These are phyloP conservation scores for Sebastes minor DNA, from an alignment of 2,797 vertebrate species.

Conservation along the genomic window DNA sequence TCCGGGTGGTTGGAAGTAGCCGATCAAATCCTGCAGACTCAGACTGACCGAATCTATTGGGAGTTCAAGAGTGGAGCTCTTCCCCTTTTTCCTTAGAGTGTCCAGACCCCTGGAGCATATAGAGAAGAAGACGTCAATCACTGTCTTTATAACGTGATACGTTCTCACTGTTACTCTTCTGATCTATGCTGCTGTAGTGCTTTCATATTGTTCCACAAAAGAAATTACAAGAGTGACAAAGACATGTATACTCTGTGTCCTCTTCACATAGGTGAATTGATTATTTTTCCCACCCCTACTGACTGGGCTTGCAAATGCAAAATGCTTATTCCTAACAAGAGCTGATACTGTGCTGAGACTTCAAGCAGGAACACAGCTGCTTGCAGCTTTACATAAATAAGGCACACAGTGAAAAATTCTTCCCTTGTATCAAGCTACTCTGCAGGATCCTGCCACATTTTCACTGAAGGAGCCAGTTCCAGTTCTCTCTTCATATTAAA, in stretches of 20 bases:
- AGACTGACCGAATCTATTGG: conserved; percentile 93
- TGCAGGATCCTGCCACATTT: background rate
- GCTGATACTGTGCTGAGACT: background rate
- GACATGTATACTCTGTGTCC: no score
- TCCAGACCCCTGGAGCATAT: conserved; percentile 87
- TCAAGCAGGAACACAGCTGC: background rate
- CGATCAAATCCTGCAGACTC: conserved; percentile 93
- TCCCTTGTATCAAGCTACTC: background rate
- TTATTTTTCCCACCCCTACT: no score
- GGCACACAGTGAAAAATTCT: background rate
- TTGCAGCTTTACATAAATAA: background rate
- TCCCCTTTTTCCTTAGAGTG: conserved; percentile 88
- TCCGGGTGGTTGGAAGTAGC: conserved; percentile 94
- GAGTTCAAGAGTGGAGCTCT: conserved; percentile 83
- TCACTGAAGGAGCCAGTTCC: background rate
- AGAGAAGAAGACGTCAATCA: background rate
- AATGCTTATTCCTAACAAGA: background rate
- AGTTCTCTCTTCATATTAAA: background rate
- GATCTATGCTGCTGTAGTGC: background rate
- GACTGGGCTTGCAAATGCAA: background rate
- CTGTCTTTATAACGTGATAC: background rate
- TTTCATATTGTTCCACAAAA: no score
- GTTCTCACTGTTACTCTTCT: background rate
- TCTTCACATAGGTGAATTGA: no score
- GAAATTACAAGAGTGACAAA: no score